Evolutionary conservation across 2,113 vertebrate species (phyloP), one percentile per base, ranked within the genome.

Genomic region (Chaenocephalus aceratus): DNA sequence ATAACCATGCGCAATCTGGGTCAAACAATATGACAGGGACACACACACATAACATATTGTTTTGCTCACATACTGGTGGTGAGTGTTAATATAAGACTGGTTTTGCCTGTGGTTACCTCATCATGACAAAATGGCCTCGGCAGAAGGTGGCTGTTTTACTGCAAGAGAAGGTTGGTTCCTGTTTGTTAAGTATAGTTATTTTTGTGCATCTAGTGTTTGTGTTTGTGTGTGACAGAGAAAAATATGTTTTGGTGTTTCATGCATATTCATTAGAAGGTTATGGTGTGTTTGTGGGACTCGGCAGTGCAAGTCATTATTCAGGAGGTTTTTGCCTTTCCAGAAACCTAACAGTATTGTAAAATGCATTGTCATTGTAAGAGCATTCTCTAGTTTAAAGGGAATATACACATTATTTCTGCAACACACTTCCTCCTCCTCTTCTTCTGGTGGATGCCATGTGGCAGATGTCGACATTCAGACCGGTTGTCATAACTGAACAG

Each of bases 91-190:
- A 21, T 21, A 21, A 60, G 54, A 76, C 60, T 53, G 16, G 23
- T 41, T 72, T 66, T 71, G 63, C 65, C 69, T 79, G 76, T 75
- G 26, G 53, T 79, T 70, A 52, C 41, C 70, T 67, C 72, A 89
- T 76, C 80, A 91, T 93, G 91, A 90, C 72, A 83, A 90, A 79
- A 75, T 89, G 69, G 72, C 69, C 64, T 71, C 66, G 63, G 10
- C 79, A 56, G 84, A 94, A 92, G 69, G 75, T 88, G 69, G 64
- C 68, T 66, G 84, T 89, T 80, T 49, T 91, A 45, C 84, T 89
- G 77, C 87, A 73, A 67, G 78, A 88, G 62, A 93, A 94, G 91
- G 93, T 94, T 77, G 56, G 92, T 90, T 65, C 23, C 84, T 70
- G 77, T 48, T 46, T 0, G 48, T 60, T 8, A n/a, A 48, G 7